Evolutionary conservation across 2,797 vertebrate species (phyloP).

Genomic region (Choloepus didactylus): DNA sequence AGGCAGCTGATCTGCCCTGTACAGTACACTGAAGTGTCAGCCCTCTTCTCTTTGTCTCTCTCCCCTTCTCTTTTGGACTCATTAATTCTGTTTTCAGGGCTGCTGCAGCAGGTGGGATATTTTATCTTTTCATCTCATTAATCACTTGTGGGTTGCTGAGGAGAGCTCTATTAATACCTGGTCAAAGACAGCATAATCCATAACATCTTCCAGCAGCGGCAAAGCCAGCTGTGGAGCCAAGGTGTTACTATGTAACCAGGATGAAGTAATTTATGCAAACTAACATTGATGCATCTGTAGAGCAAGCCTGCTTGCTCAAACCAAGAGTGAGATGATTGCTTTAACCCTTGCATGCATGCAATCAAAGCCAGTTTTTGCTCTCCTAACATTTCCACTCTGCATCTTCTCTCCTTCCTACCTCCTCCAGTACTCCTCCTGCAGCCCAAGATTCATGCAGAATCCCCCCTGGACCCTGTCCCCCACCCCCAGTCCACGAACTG

Average conservation of each 20-base stretch:
- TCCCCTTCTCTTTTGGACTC: slow-evolving; percentile 74
- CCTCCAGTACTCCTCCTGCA: not conserved
- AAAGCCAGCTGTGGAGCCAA: slow-evolving; percentile 80
- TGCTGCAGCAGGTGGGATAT: slow-evolving; percentile 86
- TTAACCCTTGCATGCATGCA: not conserved
- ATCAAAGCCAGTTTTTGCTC: not conserved
- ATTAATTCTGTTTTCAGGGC: slow-evolving; percentile 87
- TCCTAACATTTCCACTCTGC: not conserved
- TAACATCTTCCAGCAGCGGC: slow-evolving; percentile 81
- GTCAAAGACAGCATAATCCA: slow-evolving; percentile 83
- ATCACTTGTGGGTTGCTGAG: slow-evolving; percentile 86
- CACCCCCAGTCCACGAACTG: not conserved
- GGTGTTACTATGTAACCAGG: slow-evolving; percentile 73
- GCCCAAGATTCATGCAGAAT: not conserved
- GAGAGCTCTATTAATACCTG: slow-evolving; percentile 87
- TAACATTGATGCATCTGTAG: slow-evolving; percentile 66
- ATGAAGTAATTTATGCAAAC: slow-evolving; percentile 76
- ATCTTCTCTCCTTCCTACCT: not conserved
- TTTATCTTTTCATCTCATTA: slow-evolving; percentile 89
- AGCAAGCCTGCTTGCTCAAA: slow-evolving; percentile 59
- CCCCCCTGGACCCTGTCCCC: not conserved
- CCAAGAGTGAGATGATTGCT: slow-evolving; percentile 57
- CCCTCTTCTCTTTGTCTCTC: slow-evolving; percentile 24
- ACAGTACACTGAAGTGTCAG: slow-evolving; percentile 69
- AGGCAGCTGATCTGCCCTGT: slow-evolving; percentile 80